phyloP scores from a whole-genome alignment of 2,113 vertebrate species.

The Ifrita kowaldi region DNA sequence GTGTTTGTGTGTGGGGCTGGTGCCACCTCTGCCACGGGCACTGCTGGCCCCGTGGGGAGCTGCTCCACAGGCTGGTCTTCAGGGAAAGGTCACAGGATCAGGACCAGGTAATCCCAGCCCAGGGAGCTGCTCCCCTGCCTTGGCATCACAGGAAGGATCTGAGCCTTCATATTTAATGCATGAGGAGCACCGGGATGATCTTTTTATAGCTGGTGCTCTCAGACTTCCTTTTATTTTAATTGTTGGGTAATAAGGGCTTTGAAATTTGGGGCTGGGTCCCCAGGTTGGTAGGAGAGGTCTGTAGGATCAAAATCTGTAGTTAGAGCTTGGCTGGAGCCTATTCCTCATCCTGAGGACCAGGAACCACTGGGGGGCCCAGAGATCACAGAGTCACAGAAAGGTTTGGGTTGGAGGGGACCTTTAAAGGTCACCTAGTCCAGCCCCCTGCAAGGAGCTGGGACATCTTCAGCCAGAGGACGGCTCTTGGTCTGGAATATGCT shows the following conservation, averaged over 20 bases:
- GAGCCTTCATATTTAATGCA: neutral
- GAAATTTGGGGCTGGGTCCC: neutral
- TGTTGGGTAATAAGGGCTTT: neutral
- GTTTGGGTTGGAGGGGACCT: neutral
- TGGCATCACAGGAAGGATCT: neutral
- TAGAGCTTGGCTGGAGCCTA: neutral
- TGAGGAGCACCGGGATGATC: neutral
- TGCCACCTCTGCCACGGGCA: neutral
- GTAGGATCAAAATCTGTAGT: neutral
- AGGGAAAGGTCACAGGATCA: neutral
- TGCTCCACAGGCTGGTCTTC: neutral
- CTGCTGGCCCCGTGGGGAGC: neutral
- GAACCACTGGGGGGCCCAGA: rapidly evolving
- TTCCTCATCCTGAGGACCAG: neutral
- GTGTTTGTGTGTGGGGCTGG: neutral
- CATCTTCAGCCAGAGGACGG: neutral
- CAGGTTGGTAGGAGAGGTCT: neutral
- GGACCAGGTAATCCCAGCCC: neutral
- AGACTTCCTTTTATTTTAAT: neutral
- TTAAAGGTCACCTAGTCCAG: neutral
- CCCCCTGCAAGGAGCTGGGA: neutral
- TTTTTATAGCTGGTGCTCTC: neutral
- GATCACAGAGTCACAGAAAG: rapidly evolving
- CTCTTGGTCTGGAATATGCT: neutral
- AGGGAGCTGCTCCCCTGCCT: neutral